Conservation (phyloP, 1,140 invertebrate genomes). For the Hydropsyche tenuis region DNA sequence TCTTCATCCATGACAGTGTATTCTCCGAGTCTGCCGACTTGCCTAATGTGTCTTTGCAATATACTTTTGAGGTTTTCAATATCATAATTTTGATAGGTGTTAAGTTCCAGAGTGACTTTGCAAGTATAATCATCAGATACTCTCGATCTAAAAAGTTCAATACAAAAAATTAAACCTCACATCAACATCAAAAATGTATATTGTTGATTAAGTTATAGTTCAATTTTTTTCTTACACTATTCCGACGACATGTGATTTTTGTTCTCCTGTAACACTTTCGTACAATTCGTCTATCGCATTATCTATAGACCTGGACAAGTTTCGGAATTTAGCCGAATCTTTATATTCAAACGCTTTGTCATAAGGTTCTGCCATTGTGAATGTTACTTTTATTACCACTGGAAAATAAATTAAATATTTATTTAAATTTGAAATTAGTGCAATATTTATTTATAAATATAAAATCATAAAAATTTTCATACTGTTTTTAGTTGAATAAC, state of each 20-base stretch:
- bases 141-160: conserved; percentile 53
- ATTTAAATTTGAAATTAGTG: no score
- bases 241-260: conserved; percentile 56
- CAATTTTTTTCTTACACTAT: conserved; percentile 56
- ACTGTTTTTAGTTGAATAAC: background rate
- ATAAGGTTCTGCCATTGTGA: conserved; percentile 58
- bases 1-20: conserved; percentile 54
- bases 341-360: conserved; percentile 54
- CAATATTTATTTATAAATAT: background rate
- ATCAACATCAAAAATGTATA: background rate
- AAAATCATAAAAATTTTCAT: background rate
- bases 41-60: conserved; percentile 55
- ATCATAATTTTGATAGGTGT: conserved; percentile 55
- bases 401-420: conserved; percentile 48
- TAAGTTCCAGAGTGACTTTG: conserved; percentile 59
- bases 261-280: conserved; percentile 53
- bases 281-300: conserved; percentile 56
- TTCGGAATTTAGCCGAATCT: conserved; percentile 56
- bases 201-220: background rate
- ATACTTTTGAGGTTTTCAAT: conserved; percentile 52
- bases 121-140: conserved; percentile 56
- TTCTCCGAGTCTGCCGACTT: conserved; percentile 51
- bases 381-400: conserved; percentile 58
- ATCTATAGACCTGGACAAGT: conserved; percentile 55
- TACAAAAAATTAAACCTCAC: background rate